A percentile compares a stretch with the other conserved stretches of the same genome.
phyloP scores from a whole-genome alignment of 2,113 vertebrate genomes.

The Polypterus senegalus region DNA sequence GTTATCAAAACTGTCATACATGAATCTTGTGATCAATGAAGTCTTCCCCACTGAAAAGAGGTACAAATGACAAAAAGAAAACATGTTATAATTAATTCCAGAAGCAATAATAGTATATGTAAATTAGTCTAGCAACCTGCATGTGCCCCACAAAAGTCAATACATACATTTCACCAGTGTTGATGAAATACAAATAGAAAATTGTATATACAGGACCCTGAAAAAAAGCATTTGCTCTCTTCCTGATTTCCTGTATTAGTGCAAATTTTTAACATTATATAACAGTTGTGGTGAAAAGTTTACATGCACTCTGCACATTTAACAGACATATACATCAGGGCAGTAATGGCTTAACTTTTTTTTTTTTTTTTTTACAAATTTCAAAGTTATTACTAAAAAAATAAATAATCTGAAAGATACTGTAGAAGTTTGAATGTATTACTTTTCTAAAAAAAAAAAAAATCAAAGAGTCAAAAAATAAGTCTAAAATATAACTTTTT shows the following conservation, averaged over 20 bases:
- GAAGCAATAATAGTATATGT: not conserved
- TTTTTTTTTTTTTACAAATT: not conserved
- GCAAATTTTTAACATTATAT: not conserved
- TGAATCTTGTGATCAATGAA: slow-evolving; percentile 94
- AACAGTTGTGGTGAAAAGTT: too few relatives aligned
- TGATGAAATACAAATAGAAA: not conserved
- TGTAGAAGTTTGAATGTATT: too few relatives aligned
- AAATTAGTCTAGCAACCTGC: not conserved
- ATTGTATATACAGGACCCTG: not conserved
- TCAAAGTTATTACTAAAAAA: not conserved
- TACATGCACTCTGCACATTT: too few relatives aligned
- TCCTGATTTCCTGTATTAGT: not conserved
- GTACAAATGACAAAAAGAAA: not conserved
- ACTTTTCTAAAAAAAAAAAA: too few relatives aligned
- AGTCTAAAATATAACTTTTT: too few relatives aligned
- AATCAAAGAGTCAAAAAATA: too few relatives aligned
- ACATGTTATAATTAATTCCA: not conserved
- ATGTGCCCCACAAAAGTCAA: not conserved
- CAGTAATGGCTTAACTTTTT: too few relatives aligned
- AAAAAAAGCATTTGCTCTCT: not conserved
- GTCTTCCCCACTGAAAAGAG: slow-evolving; percentile 82
- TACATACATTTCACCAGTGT: not conserved
- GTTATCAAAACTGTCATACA: slow-evolving; percentile 98
- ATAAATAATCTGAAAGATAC: not conserved
- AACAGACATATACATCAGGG: too few relatives aligned